A percentile compares a stretch with the other conserved stretches of the same genome.
phyloP scores from a whole-genome alignment of 2,888 invertebrate species.

The Leucophenga maculata region DNA sequence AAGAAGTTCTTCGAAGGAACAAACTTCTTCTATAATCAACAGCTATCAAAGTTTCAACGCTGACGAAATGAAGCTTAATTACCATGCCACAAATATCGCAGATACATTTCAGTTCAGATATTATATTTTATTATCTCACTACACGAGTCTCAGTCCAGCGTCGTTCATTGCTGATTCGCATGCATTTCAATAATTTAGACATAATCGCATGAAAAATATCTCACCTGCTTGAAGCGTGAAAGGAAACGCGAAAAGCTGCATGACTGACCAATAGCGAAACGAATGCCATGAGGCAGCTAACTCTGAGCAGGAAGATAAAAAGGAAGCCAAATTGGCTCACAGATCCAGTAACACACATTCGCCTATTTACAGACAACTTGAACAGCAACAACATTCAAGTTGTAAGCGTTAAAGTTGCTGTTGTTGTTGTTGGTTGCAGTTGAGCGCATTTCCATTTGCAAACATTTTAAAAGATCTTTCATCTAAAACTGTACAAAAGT shows the following conservation, averaged over 20 bases:
- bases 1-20: no score
- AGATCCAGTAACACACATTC: conserved; percentile 65
- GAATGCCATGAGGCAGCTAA: neutral
- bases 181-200: conserved; percentile 13
- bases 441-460: neutral
- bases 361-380: conserved; percentile 25
- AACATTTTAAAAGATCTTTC: neutral
- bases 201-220: conserved; percentile 13
- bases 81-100: no score
- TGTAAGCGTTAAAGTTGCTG: conserved; percentile 17
- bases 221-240: conserved; percentile 5
- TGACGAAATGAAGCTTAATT: no score
- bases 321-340: conserved; percentile 51
- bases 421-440: conserved; percentile 17
- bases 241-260: neutral
- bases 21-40: no score
- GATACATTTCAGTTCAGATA: no score
- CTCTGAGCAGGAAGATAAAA: conserved; percentile 37
- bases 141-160: no score
- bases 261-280: neutral
- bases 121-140: no score
- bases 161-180: neutral
- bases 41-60: no score
- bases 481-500: conserved; percentile 14
- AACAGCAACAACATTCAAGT: conserved; percentile 26